phyloP scores from a whole-genome alignment of 2,888 invertebrate genomes.

The Tenthredo mesomela region DNA sequence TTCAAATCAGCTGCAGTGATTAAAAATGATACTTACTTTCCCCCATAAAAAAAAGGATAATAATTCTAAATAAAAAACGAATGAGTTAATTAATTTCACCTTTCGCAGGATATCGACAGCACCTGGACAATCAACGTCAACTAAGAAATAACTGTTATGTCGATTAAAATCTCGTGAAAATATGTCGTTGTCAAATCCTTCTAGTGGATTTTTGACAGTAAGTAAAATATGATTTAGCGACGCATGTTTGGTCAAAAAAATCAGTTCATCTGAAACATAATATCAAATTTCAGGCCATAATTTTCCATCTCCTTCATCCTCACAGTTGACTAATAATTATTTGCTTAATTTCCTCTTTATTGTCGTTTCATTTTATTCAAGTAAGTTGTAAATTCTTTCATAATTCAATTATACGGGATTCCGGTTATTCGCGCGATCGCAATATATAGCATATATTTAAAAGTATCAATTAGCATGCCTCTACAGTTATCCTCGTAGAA shows the following conservation, averaged over 20 bases:
- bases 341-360: background rate
- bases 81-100: conserved; percentile 59
- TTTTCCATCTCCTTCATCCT: background rate
- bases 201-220: conserved; percentile 56
- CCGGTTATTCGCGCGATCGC: background rate
- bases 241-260: conserved; percentile 57
- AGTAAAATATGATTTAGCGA: conserved; percentile 62
- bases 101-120: conserved; percentile 61
- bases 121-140: conserved; percentile 68
- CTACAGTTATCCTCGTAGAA: background rate
- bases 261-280: conserved; percentile 59
- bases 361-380: background rate
- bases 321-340: background rate
- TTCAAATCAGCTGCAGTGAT: too few species aligned
- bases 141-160: conserved; percentile 62
- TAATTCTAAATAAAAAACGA: conserved; percentile 4
- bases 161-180: conserved; percentile 38
- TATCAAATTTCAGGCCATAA: background rate
- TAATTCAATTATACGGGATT: background rate
- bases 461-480: background rate
- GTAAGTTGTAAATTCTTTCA: background rate
- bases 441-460: background rate
- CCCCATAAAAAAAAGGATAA: background rate
- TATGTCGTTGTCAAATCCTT: conserved; percentile 55
- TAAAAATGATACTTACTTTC: background rate